Conservation (phyloP, 2,797 vertebrate species). For the Micropoecilia bifurca region DNA sequence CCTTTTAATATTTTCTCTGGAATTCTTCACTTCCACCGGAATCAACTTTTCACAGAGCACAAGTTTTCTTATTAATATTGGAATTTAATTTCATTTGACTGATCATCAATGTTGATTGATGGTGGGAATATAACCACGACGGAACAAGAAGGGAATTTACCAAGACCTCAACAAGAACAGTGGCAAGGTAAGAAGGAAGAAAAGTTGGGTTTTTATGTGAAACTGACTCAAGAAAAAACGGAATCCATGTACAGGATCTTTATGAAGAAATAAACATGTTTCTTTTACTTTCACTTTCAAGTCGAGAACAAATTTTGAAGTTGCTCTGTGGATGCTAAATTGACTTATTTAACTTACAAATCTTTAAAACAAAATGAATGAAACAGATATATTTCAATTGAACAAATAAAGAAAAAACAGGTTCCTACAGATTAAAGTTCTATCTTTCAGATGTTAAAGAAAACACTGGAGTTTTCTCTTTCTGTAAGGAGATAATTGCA, state of each 20-base stretch:
- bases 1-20: not conserved
- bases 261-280: conserved; percentile 13
- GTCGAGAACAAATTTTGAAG: conserved; percentile 24
- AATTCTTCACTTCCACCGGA: conserved; percentile 31
- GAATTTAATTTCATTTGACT: conserved; percentile 48
- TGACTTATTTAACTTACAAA: not conserved
- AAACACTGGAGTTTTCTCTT: not conserved
- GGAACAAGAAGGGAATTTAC: conserved; percentile 31
- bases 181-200: conserved; percentile 11
- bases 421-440: not conserved
- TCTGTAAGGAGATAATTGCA: not conserved
- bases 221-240: conserved; percentile 37
- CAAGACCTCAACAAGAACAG: conserved; percentile 5
- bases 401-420: not conserved
- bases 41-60: conserved; percentile 25
- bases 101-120: conserved; percentile 41
- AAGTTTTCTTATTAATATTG: conserved; percentile 18
- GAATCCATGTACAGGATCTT: conserved; percentile 22
- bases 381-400: not conserved
- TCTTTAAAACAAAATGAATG: not conserved
- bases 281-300: conserved; percentile 10
- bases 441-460: not conserved
- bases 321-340: not conserved
- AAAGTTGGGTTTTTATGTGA: not conserved
- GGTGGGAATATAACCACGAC: conserved; percentile 37